Evolutionary conservation across 2,797 vertebrate species (phyloP).

Genomic region (Myotis findleyi): DNA sequence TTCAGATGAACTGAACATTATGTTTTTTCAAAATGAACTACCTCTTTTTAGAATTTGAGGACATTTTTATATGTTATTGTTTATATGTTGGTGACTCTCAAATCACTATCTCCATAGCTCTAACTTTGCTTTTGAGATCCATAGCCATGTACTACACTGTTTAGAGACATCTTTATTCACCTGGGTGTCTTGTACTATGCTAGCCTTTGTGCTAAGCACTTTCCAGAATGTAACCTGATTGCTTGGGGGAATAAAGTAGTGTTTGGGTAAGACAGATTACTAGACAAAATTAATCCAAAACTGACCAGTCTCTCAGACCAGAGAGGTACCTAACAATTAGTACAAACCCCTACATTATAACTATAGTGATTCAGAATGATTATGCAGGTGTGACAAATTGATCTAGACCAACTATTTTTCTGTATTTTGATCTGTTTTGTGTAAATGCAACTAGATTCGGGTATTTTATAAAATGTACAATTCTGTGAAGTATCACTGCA

Average conservation of each 20-base stretch:
- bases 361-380: not conserved
- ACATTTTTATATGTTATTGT: not conserved
- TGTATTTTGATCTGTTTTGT: not conserved
- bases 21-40: constrained; percentile 17
- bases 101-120: not conserved
- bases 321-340: not conserved
- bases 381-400: not conserved
- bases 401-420: not conserved
- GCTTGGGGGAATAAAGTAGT: not conserved
- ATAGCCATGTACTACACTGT: not conserved
- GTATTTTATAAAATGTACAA: constrained; percentile 19
- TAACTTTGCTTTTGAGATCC: not conserved
- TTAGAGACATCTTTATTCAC: not conserved
- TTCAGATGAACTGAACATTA: not conserved
- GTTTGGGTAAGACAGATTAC: not conserved
- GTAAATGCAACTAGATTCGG: not conserved
- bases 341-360: not conserved
- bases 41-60: not conserved
- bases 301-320: not conserved
- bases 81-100: not conserved
- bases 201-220: not conserved
- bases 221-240: not conserved
- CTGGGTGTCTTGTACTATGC: not conserved
- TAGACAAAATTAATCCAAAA: constrained; percentile 12
- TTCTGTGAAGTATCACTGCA: not conserved